A percentile compares a stretch with the other conserved stretches of the same genome.
phyloP scores from a whole-genome alignment of 2,113 vertebrate species.

The Oreamnos americanus region DNA sequence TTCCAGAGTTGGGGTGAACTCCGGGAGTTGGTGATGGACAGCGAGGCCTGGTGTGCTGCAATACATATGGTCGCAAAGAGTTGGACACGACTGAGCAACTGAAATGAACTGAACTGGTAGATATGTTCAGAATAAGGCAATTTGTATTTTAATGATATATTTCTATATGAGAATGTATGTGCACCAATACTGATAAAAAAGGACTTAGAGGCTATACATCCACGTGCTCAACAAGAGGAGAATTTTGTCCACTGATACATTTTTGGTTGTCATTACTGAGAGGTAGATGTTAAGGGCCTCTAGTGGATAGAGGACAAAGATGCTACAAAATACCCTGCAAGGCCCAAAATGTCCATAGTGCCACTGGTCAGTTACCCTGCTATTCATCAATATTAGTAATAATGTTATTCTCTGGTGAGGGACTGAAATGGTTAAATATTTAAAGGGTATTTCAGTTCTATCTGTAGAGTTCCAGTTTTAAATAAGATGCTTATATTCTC shows the following conservation, averaged over 20 bases:
- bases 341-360: neutral
- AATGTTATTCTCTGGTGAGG: neutral
- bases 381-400: neutral
- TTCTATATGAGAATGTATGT: neutral
- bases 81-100: accelerated
- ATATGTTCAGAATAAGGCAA: neutral
- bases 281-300: neutral
- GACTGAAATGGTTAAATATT: neutral
- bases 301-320: neutral
- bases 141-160: neutral
- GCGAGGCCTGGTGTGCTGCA: accelerated
- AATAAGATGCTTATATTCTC: neutral
- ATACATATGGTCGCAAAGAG: neutral
- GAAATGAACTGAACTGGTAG: neutral
- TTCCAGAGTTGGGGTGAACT: neutral
- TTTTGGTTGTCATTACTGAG: neutral
- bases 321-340: neutral
- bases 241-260: neutral
- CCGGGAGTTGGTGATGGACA: neutral
- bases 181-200: neutral
- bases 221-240: neutral
- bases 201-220: neutral
- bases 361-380: neutral
- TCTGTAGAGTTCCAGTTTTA: neutral
- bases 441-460: neutral